Conservation (phyloP, 2,113 vertebrate genomes). For the Sinocyclocheilus rhinocerous region DNA sequence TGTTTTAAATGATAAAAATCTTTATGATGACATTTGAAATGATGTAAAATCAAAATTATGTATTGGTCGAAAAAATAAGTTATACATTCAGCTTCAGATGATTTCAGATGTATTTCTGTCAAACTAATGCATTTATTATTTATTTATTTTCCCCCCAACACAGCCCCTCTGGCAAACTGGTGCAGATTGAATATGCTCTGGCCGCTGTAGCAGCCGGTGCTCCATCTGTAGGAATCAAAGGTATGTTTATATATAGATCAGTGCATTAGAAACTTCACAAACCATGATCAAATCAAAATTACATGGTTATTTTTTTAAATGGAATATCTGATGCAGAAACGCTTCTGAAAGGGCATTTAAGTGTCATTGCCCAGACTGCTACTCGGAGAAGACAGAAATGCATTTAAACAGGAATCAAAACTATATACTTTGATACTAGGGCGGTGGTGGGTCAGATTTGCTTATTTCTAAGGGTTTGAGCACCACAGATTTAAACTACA, state of each 20-base stretch:
- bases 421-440: background rate
- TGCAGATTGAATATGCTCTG: constrained; percentile 98
- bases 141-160: background rate
- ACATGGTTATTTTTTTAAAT: background rate
- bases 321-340: background rate
- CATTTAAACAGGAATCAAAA: background rate
- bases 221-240: constrained; percentile 98
- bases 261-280: background rate
- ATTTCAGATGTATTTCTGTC: background rate
- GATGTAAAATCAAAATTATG: no score
- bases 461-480: background rate
- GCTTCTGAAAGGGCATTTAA: background rate
- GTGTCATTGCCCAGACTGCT: background rate
- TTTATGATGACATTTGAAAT: no score
- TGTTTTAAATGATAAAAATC: background rate
- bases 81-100: background rate
- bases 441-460: background rate
- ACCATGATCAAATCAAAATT: background rate
- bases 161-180: constrained; percentile 97
- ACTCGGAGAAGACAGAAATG: background rate
- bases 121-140: background rate
- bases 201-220: constrained; percentile 97
- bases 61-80: background rate
- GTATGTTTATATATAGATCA: constrained; percentile 64
- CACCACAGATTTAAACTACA: no score